Percentiles rank a stretch among this genome's conserved stretches.
These are phyloP conservation scores for Protobothrops mucrosquamatus DNA, from an alignment of 2,113 vertebrate genomes.

Conservation along the genomic window DNA sequence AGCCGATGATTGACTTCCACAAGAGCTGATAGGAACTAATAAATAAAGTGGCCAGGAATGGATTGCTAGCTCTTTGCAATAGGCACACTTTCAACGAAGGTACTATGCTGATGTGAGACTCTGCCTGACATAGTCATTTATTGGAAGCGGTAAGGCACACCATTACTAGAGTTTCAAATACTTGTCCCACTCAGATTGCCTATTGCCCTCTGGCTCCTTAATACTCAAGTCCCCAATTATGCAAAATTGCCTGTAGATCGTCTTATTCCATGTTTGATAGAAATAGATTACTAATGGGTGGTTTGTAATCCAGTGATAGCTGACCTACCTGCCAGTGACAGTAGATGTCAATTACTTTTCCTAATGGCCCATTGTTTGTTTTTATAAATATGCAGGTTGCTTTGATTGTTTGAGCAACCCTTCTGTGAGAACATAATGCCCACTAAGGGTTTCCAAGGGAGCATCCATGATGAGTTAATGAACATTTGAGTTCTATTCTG, in stretches of 20 bases:
- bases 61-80: constrained; percentile 23
- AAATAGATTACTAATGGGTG: neutral
- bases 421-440: neutral
- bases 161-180: constrained; percentile 22
- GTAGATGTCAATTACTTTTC: neutral
- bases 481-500: neutral
- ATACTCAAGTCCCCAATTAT: neutral
- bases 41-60: constrained; percentile 36
- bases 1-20: constrained; percentile 38
- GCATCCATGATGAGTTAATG: neutral
- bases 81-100: constrained; percentile 30
- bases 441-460: neutral
- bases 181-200: constrained; percentile 26
- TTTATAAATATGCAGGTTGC: neutral
- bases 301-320: neutral
- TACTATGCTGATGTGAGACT: constrained; percentile 26
- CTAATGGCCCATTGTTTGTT: neutral
- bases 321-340: neutral
- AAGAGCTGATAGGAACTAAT: constrained; percentile 37
- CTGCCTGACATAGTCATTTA: neutral
- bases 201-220: constrained; percentile 18
- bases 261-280: neutral
- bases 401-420: neutral
- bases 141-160: constrained; percentile 15
- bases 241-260: neutral